phyloP scores from a whole-genome alignment of 2,113 vertebrate genomes.

The Cyanoderma ruficeps region DNA sequence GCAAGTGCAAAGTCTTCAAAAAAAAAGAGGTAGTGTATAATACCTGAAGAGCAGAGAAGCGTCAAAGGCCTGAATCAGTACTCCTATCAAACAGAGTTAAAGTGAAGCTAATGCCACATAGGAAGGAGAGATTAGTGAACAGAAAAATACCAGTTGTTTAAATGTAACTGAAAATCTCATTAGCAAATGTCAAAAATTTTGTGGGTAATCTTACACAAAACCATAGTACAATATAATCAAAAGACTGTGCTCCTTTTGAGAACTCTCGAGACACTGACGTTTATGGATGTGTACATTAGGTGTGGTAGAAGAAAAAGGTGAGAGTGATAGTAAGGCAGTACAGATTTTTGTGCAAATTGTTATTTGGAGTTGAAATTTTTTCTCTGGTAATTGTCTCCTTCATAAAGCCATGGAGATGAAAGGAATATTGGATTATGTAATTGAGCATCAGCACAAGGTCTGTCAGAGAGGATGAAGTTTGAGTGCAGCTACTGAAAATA shows the following conservation, averaged over 20 bases:
- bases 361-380: not conserved
- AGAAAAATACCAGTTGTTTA: not conserved
- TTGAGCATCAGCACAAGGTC: not conserved
- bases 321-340: not conserved
- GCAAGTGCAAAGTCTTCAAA: not conserved
- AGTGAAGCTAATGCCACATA: not conserved
- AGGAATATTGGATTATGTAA: not conserved
- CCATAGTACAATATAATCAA: not conserved
- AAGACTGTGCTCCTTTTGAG: rapidly evolving
- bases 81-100: not conserved
- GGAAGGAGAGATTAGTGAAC: not conserved
- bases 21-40: not conserved
- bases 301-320: not conserved
- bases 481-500: not conserved
- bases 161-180: not conserved
- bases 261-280: not conserved
- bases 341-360: not conserved
- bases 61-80: not conserved
- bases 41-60: not conserved
- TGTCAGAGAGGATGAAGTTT: not conserved
- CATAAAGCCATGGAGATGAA: not conserved
- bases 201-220: not conserved
- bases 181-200: not conserved
- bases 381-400: not conserved
- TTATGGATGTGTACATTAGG: not conserved